A percentile compares a stretch with the other conserved stretches of the same genome.
These are phyloP conservation scores for Drepana arcuata DNA, from an alignment of 1,140 invertebrate genomes.

Conservation along the genomic window DNA sequence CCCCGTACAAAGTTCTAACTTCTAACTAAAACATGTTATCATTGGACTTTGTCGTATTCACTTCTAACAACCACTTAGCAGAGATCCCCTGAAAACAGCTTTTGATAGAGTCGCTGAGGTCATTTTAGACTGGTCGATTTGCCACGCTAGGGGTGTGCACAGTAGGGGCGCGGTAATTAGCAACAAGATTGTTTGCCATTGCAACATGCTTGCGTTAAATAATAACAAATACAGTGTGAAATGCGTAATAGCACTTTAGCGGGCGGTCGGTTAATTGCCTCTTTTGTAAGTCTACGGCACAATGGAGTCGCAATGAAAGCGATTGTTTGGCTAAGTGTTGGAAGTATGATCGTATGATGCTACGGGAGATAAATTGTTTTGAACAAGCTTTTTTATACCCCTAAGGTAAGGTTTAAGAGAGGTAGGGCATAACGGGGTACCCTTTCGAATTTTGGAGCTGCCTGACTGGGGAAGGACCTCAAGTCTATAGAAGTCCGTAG, in stretches of 20 bases:
- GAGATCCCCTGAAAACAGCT: conserved; percentile 18
- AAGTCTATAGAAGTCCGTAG: no score
- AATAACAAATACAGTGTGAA: conserved; percentile 58
- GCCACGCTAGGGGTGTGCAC: conserved; percentile 33
- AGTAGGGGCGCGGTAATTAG: conserved; percentile 53
- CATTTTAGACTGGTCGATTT: conserved; percentile 27
- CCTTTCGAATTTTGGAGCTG: no score
- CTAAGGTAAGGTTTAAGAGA: no score
- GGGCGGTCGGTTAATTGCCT: conserved; percentile 38
- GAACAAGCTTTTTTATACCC: no score
- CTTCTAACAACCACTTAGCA: conserved; percentile 21
- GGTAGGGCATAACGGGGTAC: no score
- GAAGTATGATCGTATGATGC: no score
- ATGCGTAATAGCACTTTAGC: conserved; percentile 32
- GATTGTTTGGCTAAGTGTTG: no score
- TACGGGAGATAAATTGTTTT: no score
- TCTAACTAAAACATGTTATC: conserved; percentile 42
- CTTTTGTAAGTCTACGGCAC: conserved; percentile 23
- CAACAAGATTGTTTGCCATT: conserved; percentile 51
- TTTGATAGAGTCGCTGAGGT: conserved; percentile 27
- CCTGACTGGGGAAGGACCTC: no score
- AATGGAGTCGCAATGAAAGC: no score
- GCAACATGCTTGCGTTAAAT: conserved; percentile 39
- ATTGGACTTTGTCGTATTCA: conserved; percentile 35
- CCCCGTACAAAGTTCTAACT: conserved; percentile 27